Conservation (phyloP, 2,797 vertebrate genomes). For the Urosaurus nigricauda region DNA sequence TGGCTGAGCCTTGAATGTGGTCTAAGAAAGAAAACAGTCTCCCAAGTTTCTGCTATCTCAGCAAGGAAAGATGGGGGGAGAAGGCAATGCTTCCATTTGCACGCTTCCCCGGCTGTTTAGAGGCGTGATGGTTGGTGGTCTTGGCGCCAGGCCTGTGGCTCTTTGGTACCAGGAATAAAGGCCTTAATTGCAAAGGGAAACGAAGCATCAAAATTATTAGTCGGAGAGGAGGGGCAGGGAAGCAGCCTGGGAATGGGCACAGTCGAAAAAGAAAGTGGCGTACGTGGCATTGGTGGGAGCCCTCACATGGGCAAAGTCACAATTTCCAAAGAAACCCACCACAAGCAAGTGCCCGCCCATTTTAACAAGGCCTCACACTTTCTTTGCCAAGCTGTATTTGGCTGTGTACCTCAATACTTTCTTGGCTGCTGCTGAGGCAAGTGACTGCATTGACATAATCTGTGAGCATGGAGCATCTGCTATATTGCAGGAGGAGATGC, state of each 20-base stretch:
- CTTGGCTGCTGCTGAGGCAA: not conserved
- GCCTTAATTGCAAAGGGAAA: not conserved
- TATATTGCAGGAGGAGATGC: not conserved
- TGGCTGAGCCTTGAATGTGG: not conserved
- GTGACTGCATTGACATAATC: too few species aligned
- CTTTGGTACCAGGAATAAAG: not conserved
- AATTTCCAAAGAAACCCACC: too few species aligned
- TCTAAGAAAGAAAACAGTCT: too few species aligned
- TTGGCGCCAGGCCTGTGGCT: not conserved
- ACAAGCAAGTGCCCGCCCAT: too few species aligned
- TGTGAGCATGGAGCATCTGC: not conserved
- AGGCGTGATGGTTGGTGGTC: not conserved
- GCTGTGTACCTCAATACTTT: too few species aligned
- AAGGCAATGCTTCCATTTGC: not conserved
- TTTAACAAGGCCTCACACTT: not conserved
- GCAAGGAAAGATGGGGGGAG: too few species aligned
- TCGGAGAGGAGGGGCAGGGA: too few species aligned
- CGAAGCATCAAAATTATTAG: fast-evolving
- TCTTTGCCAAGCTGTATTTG: too few species aligned
- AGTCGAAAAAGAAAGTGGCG: not conserved
- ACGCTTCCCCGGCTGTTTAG: not conserved
- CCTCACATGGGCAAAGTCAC: too few species aligned
- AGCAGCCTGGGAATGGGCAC: not conserved
- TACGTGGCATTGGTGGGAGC: not conserved
- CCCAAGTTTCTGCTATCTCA: not conserved